Conservation (phyloP, 2,888 invertebrate genomes). For the Hipparchia sbordonii region DNA sequence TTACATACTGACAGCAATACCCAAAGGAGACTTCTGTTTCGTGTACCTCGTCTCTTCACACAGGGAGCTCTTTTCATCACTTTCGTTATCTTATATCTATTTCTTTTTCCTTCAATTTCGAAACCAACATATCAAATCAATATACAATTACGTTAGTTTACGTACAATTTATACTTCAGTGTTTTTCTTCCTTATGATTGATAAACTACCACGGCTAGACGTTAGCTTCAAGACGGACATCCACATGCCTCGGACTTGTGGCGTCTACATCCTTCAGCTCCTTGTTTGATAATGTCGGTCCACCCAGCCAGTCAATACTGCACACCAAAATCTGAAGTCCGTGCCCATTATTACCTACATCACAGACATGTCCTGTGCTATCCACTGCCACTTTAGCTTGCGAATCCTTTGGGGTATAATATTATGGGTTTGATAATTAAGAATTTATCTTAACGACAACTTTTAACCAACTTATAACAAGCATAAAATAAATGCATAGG, state of each 20-base stretch:
- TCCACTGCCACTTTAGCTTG: too few relatives aligned
- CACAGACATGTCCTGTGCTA: too few relatives aligned
- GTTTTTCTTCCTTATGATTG: too few relatives aligned
- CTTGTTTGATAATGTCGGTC: too few relatives aligned
- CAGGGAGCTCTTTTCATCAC: not conserved
- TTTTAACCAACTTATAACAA: not conserved
- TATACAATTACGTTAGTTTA: not conserved
- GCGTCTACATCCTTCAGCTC: too few relatives aligned
- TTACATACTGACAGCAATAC: not conserved
- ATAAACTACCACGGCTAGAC: too few relatives aligned
- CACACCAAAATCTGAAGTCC: too few relatives aligned
- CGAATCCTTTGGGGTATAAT: not conserved
- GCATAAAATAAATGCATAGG: conserved; percentile 10
- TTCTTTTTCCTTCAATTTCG: not conserved
- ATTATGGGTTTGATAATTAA: not conserved
- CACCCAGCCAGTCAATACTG: too few relatives aligned
- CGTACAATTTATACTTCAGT: too few relatives aligned
- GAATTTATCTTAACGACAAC: not conserved
- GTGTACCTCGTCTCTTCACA: not conserved
- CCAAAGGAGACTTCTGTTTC: not conserved
- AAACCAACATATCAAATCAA: not conserved
- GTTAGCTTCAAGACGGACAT: too few relatives aligned
- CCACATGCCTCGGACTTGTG: too few relatives aligned
- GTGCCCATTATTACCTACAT: too few relatives aligned
- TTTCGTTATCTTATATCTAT: not conserved